phyloP scores from a whole-genome alignment of 2,113 vertebrate genomes.

The Nothobranchius furzeri region DNA sequence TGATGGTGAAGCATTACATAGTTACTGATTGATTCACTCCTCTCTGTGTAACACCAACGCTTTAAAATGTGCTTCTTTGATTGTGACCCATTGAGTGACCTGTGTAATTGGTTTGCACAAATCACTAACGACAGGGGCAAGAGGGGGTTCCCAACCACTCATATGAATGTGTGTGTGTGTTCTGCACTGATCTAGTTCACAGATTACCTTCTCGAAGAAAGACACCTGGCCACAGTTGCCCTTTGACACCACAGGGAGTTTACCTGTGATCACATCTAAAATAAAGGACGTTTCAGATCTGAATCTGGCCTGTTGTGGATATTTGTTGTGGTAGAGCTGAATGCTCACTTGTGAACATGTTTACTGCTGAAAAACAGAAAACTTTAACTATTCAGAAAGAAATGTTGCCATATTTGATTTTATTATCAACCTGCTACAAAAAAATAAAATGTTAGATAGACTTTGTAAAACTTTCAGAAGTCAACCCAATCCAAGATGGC shows the following conservation, averaged over 20 bases:
- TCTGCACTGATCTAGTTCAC: conserved; percentile 51
- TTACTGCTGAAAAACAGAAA: too few species aligned
- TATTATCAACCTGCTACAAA: too few species aligned
- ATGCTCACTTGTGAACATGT: too few species aligned
- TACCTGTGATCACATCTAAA: conserved; percentile 1
- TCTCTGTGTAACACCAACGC: conserved; percentile 31
- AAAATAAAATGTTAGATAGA: too few species aligned
- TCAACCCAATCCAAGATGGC: too few species aligned
- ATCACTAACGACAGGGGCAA: conserved; percentile 68
- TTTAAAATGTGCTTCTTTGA: conserved; percentile 55
- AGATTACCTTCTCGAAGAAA: conserved; percentile 52
- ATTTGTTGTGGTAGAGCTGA: background rate
- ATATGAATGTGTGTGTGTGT: conserved; percentile 17
- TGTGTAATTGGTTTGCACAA: conserved; percentile 75
- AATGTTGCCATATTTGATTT: too few species aligned
- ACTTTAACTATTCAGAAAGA: too few species aligned
- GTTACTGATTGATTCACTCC: conserved; percentile 77
- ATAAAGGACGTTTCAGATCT: conserved; percentile 8
- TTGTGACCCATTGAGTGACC: conserved; percentile 72
- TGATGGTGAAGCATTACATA: conserved; percentile 61
- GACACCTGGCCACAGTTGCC: conserved; percentile 51
- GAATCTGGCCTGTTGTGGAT: conserved; percentile 13
- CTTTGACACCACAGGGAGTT: conserved; percentile 47
- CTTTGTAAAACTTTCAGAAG: too few species aligned
- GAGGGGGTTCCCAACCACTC: conserved; percentile 44